Evolutionary conservation across 1,140 invertebrate species (phyloP), one percentile per base, ranked within the genome.

Genomic region (Procambarus virginalis): DNA sequence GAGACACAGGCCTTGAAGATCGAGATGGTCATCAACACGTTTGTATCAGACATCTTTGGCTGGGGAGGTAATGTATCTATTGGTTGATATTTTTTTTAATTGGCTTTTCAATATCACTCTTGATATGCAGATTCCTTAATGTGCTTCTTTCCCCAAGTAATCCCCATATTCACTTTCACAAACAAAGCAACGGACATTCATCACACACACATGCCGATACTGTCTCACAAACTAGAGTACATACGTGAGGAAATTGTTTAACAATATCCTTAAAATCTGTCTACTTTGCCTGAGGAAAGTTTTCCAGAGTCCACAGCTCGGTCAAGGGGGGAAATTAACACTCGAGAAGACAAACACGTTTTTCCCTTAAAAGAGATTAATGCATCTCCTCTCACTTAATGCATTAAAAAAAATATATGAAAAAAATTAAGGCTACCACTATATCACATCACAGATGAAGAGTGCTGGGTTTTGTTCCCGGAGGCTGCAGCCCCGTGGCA

Each of bases 381-480:
- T 81, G 78, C 79, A 81, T 81, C 68, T 64, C 73, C 84, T 85
- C 81, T 89, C 64, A 84, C 46, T 78, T 55, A 73, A 88, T 75
- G 78, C 78, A 88, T 75, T 48, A 81, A 79, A 46, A 88, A 84
- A 84, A 51, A 75, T 75, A 83, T 75, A 48, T 80, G 34, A 83
- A 83, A 84, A 89, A 84, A 89, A 89, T 80, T 89, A 89, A 89
- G 88, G 88, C 88, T 89, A 89, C 88, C 76, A 78, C 88, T 89
- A 84, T 89, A 89, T 89, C 81, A 89, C 88, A 89, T 89, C 88
- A 89, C 88, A 89, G 88, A 89, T 89, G 88, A 89, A 89, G 81
- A 89, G 88, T 89, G 88, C 88, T 89, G 81, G 88, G 88, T 77
- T 89, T 89, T 89, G 88, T 89, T 89, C 88, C 88, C 88, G 88